Base-by-base conservation (phyloP, 1,140 invertebrate species). In the Tribolium castaneum region DNA sequence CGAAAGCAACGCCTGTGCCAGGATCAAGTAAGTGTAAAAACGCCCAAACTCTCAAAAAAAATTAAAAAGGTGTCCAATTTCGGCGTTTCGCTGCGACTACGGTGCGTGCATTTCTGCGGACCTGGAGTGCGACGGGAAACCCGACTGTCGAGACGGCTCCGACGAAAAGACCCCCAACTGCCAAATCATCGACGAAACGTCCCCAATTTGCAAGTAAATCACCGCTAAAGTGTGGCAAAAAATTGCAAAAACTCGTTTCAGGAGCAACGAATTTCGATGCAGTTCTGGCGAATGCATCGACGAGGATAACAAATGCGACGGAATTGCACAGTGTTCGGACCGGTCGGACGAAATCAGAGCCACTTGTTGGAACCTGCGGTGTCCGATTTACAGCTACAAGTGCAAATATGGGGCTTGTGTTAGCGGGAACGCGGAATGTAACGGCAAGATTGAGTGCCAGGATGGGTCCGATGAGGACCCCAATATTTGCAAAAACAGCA, bases 391-490 rank as follows among this genome's bases (percentile, higher is more conserved):
- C 39, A 76, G 80, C 0, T 84, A 79, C 75, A 80, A 81, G 49
- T 86, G 84, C 54, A 80, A 75, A 52, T 86, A 86, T 78, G 84
- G 84, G 3, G 85, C 84, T 1, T 85, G 84, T 73, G 83, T 84
- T 34, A 78, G 81, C 52, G 78, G 75, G 7, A 62, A 80, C 76
- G 78, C 81, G 4, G 22, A 78, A 56, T 93, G 92, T 80, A 88
- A 95, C 84, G 89, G 89, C 0, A 80, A 86, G 1, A 83, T 84
- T 35, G 90, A 95, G 71, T 95, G 94, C 83, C 76, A 86, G 0
- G 92, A 94, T 81, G 89, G 90, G 7, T 93, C 93, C 2, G 95
- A 96, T 84, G 95, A 93, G 78, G 77, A 79, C 10, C 59, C 84
- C 2, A 12, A 45, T 34, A 52, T 39, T 30, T 76, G 76, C 12